Conservation (phyloP, 2,888 invertebrate species). For the Griposia aprilina region DNA sequence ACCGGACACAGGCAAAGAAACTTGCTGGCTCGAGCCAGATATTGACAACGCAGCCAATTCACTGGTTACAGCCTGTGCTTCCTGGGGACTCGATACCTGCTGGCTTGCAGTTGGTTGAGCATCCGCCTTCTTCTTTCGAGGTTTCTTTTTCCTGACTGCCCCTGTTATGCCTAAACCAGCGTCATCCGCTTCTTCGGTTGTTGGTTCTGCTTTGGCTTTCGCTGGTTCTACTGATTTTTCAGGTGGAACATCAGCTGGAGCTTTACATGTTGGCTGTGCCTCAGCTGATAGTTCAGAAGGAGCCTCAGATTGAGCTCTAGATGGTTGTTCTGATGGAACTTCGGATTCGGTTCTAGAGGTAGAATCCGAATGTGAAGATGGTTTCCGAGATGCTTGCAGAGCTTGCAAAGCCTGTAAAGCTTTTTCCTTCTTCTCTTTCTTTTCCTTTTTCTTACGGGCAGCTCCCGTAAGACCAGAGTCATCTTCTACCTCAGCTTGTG, state of each 20-base stretch:
- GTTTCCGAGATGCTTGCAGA: conserved; percentile 48
- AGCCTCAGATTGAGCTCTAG: conserved; percentile 48
- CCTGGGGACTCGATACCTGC: conserved; percentile 9
- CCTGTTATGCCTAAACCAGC: conserved; percentile 62
- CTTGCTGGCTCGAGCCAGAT: conserved; percentile 2
- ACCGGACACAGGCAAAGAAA: not conserved
- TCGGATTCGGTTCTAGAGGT: conserved; percentile 37
- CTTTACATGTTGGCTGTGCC: conserved; percentile 9
- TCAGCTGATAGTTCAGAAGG: conserved; percentile 34
- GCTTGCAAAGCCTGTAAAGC: conserved; percentile 51
- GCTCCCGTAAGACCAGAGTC: conserved; percentile 50
- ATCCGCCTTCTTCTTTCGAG: conserved; percentile 60
- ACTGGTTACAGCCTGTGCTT: conserved; percentile 4
- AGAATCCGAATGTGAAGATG: conserved; percentile 23
- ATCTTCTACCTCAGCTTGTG: conserved; percentile 45
- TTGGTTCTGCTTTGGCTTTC: conserved; percentile 13
- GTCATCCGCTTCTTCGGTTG: conserved; percentile 52
- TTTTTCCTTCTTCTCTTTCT: conserved; percentile 69
- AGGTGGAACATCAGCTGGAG: conserved; percentile 10
- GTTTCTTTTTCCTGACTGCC: conserved; percentile 63
- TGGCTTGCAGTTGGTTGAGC: conserved; percentile 24
- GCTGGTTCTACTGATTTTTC: conserved; percentile 22
- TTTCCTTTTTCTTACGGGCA: conserved; percentile 66
- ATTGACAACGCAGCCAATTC: conserved; percentile 8
- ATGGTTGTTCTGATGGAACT: conserved; percentile 25